Evolutionary conservation across 2,797 vertebrate species (phyloP).

Genomic region (Gymnocypris eckloni): DNA sequence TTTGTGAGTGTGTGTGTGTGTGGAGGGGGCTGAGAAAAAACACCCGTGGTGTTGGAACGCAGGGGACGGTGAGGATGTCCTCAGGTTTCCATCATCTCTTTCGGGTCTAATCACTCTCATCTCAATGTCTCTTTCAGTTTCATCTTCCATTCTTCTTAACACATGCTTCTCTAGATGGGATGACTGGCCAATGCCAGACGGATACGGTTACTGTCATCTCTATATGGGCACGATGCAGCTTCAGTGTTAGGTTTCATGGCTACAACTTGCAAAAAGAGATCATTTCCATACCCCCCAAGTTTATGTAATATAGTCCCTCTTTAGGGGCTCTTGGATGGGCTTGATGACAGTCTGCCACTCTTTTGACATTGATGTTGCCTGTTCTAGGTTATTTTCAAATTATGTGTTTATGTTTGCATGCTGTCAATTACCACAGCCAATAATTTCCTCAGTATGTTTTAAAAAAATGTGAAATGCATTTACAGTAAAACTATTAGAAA

Average conservation of each 20-base stretch:
- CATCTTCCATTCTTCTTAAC: conserved; percentile 36
- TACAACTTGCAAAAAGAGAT: conserved; percentile 40
- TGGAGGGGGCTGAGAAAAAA: conserved; percentile 58
- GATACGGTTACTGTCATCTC: conserved; percentile 59
- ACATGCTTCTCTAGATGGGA: conserved; percentile 57
- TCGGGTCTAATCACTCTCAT: conserved; percentile 50
- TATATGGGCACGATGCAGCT: conserved; percentile 27
- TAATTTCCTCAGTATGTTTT: not conserved
- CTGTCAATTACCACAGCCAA: not conserved
- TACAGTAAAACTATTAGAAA: not conserved
- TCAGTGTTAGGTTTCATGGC: conserved; percentile 56
- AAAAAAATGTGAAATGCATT: not conserved
- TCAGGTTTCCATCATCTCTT: conserved; percentile 55
- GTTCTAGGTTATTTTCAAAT: conserved; percentile 3
- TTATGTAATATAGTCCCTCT: conserved; percentile 38
- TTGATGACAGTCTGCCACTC: conserved; percentile 20
- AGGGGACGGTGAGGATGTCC: conserved; percentile 34
- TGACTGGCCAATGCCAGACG: conserved; percentile 45
- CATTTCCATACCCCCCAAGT: conserved; percentile 45
- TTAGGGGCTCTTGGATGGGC: conserved; percentile 10
- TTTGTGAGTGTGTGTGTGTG: conserved; percentile 62
- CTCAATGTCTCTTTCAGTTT: conserved; percentile 45
- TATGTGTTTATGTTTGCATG: not conserved
- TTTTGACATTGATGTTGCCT: not conserved
- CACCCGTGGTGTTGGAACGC: conserved; percentile 10